Evolutionary conservation across 1,140 invertebrate genomes (phyloP).

Genomic region (Scaptomyza graminum): DNA sequence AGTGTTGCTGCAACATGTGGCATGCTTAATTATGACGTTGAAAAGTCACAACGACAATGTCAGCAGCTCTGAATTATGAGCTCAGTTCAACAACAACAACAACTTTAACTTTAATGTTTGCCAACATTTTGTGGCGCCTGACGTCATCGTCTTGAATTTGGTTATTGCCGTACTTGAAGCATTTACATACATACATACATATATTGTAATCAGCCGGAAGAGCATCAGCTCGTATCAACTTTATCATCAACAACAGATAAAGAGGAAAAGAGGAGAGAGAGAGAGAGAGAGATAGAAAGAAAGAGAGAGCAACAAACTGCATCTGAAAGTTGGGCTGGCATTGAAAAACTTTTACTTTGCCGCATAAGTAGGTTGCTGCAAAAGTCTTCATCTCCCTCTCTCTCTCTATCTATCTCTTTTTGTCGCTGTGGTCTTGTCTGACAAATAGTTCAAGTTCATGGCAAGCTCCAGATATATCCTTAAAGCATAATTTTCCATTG

Average conservation of each 20-base stretch:
- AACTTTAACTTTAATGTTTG: conserved; percentile 22
- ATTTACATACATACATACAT: background rate
- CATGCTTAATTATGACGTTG: conserved; percentile 75
- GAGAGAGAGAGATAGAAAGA: too few species aligned
- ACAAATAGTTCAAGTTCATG: conserved; percentile 40
- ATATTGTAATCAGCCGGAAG: conserved; percentile 31
- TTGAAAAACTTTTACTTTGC: conserved; percentile 56
- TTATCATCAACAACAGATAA: conserved; percentile 17
- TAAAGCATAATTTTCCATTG: conserved; percentile 4
- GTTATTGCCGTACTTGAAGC: background rate
- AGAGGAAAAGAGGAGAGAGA: too few species aligned
- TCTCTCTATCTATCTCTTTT: background rate
- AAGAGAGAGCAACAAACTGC: conserved; percentile 15
- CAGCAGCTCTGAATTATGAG: conserved; percentile 61
- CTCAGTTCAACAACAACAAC: conserved; percentile 12
- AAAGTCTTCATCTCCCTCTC: conserved; percentile 1
- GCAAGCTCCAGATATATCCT: conserved; percentile 21
- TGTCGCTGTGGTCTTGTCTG: background rate
- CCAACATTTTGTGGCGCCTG: conserved; percentile 29
- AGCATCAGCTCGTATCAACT: conserved; percentile 34
- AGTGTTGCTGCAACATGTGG: conserved; percentile 71
- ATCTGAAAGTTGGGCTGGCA: conserved; percentile 43
- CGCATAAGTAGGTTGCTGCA: conserved; percentile 50
- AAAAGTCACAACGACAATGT: conserved; percentile 63
- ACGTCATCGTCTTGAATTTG: conserved; percentile 29